Evolutionary conservation across 2,888 invertebrate genomes (phyloP).

Genomic region (Electrophaes corylata): DNA sequence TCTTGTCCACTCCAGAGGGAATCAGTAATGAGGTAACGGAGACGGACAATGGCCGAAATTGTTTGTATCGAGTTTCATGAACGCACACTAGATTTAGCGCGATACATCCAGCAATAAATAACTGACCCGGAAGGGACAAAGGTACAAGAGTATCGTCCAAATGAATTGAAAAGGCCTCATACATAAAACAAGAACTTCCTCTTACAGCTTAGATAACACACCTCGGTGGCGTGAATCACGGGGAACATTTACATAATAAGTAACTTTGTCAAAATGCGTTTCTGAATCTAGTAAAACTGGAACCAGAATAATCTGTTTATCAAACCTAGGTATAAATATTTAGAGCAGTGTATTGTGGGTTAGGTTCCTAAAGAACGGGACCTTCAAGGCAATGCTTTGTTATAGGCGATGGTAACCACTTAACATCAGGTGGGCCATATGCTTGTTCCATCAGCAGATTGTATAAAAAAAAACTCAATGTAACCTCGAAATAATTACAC

Average conservation of each 20-base stretch:
- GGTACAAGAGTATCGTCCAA: constrained; percentile 76
- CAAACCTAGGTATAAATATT: too few relatives aligned
- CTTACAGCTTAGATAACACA: constrained; percentile 64
- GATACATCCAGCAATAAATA: constrained; percentile 78
- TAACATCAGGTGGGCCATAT: too few relatives aligned
- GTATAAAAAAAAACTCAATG: too few relatives aligned
- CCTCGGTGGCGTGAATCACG: constrained; percentile 63
- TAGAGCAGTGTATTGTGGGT: too few relatives aligned
- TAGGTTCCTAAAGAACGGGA: too few relatives aligned
- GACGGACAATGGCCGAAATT: constrained; percentile 50
- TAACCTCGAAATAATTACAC: too few relatives aligned
- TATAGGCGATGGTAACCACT: too few relatives aligned
- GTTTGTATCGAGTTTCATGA: constrained; percentile 58
- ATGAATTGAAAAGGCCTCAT: constrained; percentile 82
- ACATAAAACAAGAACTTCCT: constrained; percentile 74
- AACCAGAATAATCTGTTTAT: background rate
- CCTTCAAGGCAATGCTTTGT: too few relatives aligned
- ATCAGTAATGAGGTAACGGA: constrained; percentile 46
- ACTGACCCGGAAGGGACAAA: constrained; percentile 81
- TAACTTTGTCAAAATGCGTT: background rate
- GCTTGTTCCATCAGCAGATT: too few relatives aligned
- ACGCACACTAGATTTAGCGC: constrained; percentile 69
- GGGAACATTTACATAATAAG: constrained; percentile 60
- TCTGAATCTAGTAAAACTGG: background rate
- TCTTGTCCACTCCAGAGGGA: constrained; percentile 24